These are phyloP conservation scores for Drosophila malerkotliana DNA, from an alignment of 1,140 invertebrate species.

Conservation along the genomic window DNA sequence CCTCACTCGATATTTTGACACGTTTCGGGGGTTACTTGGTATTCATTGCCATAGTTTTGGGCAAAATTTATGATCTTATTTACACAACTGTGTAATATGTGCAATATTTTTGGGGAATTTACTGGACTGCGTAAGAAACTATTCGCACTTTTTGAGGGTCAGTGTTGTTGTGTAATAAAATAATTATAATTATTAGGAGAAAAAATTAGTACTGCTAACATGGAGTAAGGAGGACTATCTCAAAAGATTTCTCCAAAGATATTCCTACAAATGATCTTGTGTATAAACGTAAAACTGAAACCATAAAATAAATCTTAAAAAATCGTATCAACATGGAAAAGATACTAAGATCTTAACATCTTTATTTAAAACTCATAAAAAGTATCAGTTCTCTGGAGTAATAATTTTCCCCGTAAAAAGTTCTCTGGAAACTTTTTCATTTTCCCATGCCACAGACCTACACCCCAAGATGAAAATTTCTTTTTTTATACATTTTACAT, in stretches of 20 bases:
- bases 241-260: neutral
- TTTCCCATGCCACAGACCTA: neutral
- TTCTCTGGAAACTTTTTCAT: neutral
- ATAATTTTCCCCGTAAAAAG: neutral
- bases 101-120: slow-evolving; percentile 69
- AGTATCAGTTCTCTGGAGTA: neutral
- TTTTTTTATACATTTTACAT: slow-evolving; percentile 70
- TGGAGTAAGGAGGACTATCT: neutral
- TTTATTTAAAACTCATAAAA: neutral
- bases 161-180: slow-evolving; percentile 28
- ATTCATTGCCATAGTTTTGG: slow-evolving; percentile 36
- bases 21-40: slow-evolving; percentile 50
- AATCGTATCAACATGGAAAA: neutral
- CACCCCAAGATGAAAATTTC: neutral
- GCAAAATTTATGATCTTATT: slow-evolving; percentile 55
- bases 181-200: neutral
- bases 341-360: neutral
- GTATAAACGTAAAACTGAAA: too few relatives aligned
- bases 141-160: slow-evolving; percentile 29
- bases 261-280: too few relatives aligned
- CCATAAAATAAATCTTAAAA: neutral
- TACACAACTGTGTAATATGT: slow-evolving; percentile 49
- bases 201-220: too few relatives aligned
- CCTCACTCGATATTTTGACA: slow-evolving; percentile 32
- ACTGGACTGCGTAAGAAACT: slow-evolving; percentile 21